phyloP scores from a whole-genome alignment of 2,888 invertebrate genomes.

The Cheilosia vulpina region DNA sequence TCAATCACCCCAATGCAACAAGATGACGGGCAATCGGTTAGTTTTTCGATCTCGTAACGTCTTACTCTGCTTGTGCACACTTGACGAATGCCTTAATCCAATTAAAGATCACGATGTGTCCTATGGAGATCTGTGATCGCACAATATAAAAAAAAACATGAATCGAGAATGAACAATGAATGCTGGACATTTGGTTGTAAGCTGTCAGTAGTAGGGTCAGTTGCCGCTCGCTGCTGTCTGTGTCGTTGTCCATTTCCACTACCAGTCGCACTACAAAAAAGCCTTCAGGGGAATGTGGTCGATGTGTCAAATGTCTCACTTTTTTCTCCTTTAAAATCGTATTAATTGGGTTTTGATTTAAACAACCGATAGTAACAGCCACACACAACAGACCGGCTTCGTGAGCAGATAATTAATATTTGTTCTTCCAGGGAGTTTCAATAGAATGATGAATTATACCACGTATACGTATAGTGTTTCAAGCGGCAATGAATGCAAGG shows the following conservation, averaged over 20 bases:
- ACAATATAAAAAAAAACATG: conserved; percentile 12
- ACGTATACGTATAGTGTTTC: conserved; percentile 23
- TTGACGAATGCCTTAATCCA: conserved; percentile 78
- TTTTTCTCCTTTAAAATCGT: conserved; percentile 29
- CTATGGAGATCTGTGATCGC: conserved; percentile 48
- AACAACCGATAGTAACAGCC: conserved; percentile 50
- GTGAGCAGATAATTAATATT: conserved; percentile 74
- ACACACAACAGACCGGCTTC: conserved; percentile 24
- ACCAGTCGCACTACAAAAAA: conserved; percentile 59
- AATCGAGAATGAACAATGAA: conserved; percentile 36
- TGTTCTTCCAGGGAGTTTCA: conserved; percentile 62
- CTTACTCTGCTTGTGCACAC: conserved; percentile 59
- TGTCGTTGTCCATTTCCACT: conserved; percentile 57
- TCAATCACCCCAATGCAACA: conserved; percentile 70
- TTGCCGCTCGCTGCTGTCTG: conserved; percentile 18
- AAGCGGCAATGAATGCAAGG: conserved; percentile 58
- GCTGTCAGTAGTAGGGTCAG: conserved; percentile 62
- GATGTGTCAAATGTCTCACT: conserved; percentile 73
- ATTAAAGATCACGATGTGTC: conserved; percentile 76
- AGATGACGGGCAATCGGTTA: conserved; percentile 60
- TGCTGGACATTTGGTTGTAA: conserved; percentile 60
- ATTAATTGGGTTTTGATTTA: conserved; percentile 70
- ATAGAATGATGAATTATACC: conserved; percentile 72
- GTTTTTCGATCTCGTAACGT: conserved; percentile 60
- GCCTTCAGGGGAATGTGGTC: conserved; percentile 62